Conservation (phyloP, 2,113 vertebrate species). For the Microtus richardsoni region DNA sequence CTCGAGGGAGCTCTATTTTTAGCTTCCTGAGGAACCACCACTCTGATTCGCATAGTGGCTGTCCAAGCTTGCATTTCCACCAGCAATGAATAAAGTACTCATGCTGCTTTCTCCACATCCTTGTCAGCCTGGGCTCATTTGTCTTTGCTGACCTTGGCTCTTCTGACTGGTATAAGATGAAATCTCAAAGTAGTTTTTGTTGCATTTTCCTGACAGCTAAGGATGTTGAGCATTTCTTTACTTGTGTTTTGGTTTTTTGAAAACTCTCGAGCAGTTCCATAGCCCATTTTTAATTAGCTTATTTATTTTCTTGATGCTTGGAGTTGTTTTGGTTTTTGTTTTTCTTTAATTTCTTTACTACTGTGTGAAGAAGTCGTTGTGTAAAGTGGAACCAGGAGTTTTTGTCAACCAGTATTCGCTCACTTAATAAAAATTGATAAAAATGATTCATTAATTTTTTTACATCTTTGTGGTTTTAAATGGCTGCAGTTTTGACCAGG, state of each 20-base stretch:
- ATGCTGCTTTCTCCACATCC: too few relatives aligned
- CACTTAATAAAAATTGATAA: too few relatives aligned
- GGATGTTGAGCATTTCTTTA: not conserved
- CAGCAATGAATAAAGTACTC: not conserved
- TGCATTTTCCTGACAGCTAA: not conserved
- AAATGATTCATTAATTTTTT: not conserved
- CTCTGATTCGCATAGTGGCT: not conserved
- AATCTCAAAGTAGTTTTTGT: not conserved
- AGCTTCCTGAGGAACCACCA: not conserved
- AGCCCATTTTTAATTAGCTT: not conserved
- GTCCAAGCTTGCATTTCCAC: not conserved
- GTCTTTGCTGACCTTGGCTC: not conserved
- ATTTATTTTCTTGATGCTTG: not conserved
- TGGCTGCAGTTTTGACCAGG: not conserved
- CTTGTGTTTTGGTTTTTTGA: not conserved
- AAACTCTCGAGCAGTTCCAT: not conserved
- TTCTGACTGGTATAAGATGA: not conserved
- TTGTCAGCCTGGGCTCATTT: not conserved
- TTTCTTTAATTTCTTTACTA: too few relatives aligned
- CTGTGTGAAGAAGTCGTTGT: too few relatives aligned
- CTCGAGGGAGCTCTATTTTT: not conserved
- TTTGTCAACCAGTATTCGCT: too few relatives aligned
- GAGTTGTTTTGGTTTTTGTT: too few relatives aligned
- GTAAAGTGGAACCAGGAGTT: too few relatives aligned
- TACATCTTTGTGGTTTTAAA: not conserved